phyloP scores from a whole-genome alignment of 2,888 invertebrate genomes.

The Schizaphis graminum region DNA sequence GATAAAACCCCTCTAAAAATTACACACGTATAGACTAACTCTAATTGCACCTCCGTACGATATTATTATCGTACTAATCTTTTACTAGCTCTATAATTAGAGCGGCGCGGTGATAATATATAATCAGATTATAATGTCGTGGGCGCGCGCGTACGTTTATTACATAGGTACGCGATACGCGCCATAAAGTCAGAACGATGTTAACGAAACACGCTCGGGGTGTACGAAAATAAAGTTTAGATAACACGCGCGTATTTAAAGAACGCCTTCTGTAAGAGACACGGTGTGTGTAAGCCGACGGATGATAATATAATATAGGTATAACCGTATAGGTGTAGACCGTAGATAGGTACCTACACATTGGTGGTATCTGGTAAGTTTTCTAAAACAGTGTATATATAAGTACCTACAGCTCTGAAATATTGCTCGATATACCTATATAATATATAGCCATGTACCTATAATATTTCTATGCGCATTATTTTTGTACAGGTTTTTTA shows the following conservation, averaged over 20 bases:
- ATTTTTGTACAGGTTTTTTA: constrained; percentile 19
- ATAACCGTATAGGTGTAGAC: background rate
- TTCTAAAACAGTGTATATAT: background rate
- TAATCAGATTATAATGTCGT: constrained; percentile 44
- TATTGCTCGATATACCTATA: background rate
- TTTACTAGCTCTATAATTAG: constrained; percentile 56
- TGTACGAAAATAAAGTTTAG: constrained; percentile 53
- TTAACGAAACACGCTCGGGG: constrained; percentile 54
- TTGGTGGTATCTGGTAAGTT: background rate
- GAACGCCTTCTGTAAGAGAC: constrained; percentile 8
- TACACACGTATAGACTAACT: background rate
- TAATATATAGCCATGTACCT: background rate
- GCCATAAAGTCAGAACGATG: constrained; percentile 11
- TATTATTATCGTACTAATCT: constrained; percentile 14
- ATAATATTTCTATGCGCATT: background rate
- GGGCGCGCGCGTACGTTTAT: constrained; percentile 11
- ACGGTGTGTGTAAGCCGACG: background rate
- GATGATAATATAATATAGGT: constrained; percentile 9
- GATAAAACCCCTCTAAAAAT: constrained; percentile 25
- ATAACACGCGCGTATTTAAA: constrained; percentile 5
- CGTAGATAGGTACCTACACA: background rate
- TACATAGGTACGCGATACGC: constrained; percentile 9
- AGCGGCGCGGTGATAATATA: constrained; percentile 14
- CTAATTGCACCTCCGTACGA: constrained; percentile 19
- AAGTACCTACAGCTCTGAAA: background rate